phyloP scores from a whole-genome alignment of 2,113 vertebrate species.

The Poeciliopsis turrubarensis region DNA sequence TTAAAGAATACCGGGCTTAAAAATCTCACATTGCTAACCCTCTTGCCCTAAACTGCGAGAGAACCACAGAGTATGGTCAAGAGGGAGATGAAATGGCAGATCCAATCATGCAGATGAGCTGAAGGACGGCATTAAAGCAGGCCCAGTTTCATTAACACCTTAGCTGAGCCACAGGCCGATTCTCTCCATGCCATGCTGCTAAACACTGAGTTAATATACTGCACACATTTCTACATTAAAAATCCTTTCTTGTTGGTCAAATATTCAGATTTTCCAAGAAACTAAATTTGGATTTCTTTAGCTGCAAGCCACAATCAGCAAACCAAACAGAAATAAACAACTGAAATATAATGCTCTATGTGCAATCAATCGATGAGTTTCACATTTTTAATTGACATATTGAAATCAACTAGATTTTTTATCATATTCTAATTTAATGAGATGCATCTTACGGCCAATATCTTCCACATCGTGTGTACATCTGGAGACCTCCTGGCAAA shows the following conservation, averaged over 20 bases:
- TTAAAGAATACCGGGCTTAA: too few species aligned
- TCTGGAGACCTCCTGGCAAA: constrained; percentile 46
- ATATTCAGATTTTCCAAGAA: background rate
- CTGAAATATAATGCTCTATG: background rate
- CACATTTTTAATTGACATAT: background rate
- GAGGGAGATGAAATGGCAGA: background rate
- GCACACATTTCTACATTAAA: background rate
- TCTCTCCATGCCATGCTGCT: background rate
- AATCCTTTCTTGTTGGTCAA: background rate
- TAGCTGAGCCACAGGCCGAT: too few species aligned
- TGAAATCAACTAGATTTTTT: background rate
- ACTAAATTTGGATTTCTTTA: background rate
- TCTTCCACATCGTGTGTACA: constrained; percentile 24
- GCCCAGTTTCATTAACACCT: background rate
- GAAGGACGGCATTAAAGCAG: background rate
- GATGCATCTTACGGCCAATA: background rate
- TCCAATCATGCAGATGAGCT: background rate
- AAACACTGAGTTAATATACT: background rate
- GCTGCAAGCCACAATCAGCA: background rate
- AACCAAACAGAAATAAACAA: background rate
- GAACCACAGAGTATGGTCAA: background rate
- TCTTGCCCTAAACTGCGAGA: too few species aligned
- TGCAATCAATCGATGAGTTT: background rate
- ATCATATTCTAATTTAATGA: background rate
- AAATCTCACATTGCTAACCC: too few species aligned